A percentile compares a stretch with the other conserved stretches of the same genome.
phyloP scores from a whole-genome alignment of 2,113 vertebrate species.

The Syngnathus floridae region DNA sequence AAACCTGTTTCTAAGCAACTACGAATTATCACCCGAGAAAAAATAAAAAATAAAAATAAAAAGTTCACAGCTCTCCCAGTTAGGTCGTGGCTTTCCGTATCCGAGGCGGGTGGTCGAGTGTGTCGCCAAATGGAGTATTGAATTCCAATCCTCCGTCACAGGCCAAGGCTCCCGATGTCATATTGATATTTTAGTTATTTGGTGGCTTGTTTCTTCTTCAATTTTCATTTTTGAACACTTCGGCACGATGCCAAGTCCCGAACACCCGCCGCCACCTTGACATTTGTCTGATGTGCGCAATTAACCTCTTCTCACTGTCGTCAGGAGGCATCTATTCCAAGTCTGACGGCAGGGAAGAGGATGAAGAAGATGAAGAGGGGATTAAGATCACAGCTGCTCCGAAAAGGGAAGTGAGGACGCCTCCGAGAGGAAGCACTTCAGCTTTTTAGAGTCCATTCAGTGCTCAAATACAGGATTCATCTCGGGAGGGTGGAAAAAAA shows the following conservation, averaged over 20 bases:
- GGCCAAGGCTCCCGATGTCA: constrained; percentile 1
- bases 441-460: not conserved
- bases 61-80: not conserved
- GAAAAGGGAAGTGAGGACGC: not conserved
- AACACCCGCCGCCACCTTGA: constrained; percentile 4
- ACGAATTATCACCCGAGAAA: not conserved
- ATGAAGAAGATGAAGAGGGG: not conserved
- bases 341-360: constrained; percentile 4
- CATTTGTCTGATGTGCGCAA: constrained; percentile 7
- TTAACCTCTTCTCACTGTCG: constrained; percentile 24
- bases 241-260: not conserved
- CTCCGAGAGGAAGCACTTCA: constrained; percentile 2
- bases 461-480: not conserved
- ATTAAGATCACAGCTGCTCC: constrained; percentile 9
- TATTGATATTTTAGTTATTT: constrained; percentile 27
- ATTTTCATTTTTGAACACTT: constrained; percentile 6
- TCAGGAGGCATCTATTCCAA: constrained; percentile 11
- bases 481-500: not conserved
- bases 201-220: constrained; percentile 12
- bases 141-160: constrained; percentile 19
- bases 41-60: not conserved
- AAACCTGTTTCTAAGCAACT: not conserved
- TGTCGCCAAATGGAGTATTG: constrained; percentile 12
- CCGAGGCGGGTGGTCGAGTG: constrained; percentile 1
- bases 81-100: not conserved